Base-by-base conservation (phyloP, 2,113 vertebrate species). In the Oenanthe oenanthe region DNA sequence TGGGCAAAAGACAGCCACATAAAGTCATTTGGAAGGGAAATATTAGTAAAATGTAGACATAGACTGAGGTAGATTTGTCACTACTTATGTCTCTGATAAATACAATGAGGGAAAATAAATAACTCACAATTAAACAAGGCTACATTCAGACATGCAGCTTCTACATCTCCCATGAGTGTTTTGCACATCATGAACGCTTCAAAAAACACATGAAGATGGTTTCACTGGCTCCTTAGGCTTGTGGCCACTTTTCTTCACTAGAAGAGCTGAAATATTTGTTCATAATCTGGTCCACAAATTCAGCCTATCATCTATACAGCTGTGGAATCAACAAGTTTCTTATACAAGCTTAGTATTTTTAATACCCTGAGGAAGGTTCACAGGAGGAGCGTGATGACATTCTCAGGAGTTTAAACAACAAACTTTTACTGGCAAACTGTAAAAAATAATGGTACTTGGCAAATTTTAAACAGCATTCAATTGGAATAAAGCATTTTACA, bases 311-410 rank as follows among this genome's bases (percentile, higher is more conserved):
- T 25, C 9, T 67, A 21, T 43, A 51, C 58, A 67, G 4, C 13
- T 4, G 4, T 4, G 6, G 21, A 58, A 25, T 51, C 3, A 5
- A 26, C 2, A n/a, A 61, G 10, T 61, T 71, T 50, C 25, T 51
- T 51, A 25, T 0, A 6, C 1, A 4, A 10, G 7, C 8, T 50
- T 31, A 26, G 10, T 9, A 31, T 14, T 85, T 57, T 58, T 57
- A 42, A 29, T 57, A 34, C 13, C 19, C 31, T 42, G 31, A 66
- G 16, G 19, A 24, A 66, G 8, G 24, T 31, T 24, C 24, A 48
- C 13, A 16, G 25, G 24, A 48, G 6, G 26, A 57, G 29, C 0
- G 0, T 57, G 34, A 57, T 17, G 57, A 57, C 4, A 29, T 31
- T 50, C 16, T 42, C 24, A 40, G 20, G 34, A 85, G 24, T 42